Evolutionary conservation across 1,140 invertebrate species (phyloP), one percentile per base, ranked within the genome.

Genomic region (Aphidius ervi): DNA sequence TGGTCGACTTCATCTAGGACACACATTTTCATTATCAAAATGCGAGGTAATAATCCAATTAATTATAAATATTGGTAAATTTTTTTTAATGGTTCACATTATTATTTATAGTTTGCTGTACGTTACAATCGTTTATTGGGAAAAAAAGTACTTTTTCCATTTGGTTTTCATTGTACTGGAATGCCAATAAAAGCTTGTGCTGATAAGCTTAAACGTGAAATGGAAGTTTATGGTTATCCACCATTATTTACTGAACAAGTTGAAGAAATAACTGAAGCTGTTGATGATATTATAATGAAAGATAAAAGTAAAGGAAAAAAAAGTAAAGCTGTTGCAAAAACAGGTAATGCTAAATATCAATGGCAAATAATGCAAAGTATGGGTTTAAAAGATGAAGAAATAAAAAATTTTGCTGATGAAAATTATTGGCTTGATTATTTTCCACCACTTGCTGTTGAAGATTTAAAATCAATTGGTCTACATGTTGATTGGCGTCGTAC

Each of bases 221-320:
- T 99, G 75, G 88, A 92, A 74, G 74, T 87, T 6, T 99, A 85
- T 85, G 97, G 98, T 2, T 94, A 84, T 82, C 97, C 97, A 9
- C 98, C 98, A 43, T 72, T 86, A 16, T 99, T 99, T 82, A 95
- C 96, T 20, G 75, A 82, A 43, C 82, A 84, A 41, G 79, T 82
- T 50, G 77, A 79, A 42, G 68, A 74, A 9, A 65, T 74, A 46
- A 78, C 82, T 56, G 82, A 85, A 61, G 74, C 83, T 50, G 76
- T 80, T 9, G 80, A 79, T 60, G 85, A 88, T 71, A 72, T 87
- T 65, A 75, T 89, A 42, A 84, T 91, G 31, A 93, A 93, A 78
- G 94, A 99, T 76, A 99, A 99, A 80, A 90, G 92, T 60, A 99
- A 99, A 83, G 94, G 95, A 20, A 99, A 98, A 78, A 99, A 99